Conservation (phyloP, 2,797 vertebrate species). For the Chrysocyon brachyurus region DNA sequence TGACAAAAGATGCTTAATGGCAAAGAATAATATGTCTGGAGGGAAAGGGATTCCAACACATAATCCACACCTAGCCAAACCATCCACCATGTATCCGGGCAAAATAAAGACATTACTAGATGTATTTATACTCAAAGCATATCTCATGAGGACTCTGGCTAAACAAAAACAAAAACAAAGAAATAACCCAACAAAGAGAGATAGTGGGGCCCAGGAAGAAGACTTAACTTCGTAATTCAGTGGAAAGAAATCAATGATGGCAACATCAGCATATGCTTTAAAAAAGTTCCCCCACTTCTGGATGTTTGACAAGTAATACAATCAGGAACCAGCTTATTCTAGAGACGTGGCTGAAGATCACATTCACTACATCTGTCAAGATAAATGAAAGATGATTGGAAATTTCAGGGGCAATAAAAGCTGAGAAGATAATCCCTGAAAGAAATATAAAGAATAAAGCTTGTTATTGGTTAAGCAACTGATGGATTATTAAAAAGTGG, state of each 20-base stretch:
- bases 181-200: not conserved
- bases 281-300: not conserved
- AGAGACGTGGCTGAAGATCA: not conserved
- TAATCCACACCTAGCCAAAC: not conserved
- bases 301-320: not conserved
- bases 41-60: not conserved
- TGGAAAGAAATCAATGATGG: not conserved
- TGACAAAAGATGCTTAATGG: not conserved
- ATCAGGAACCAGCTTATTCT: not conserved
- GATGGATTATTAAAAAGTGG: not conserved
- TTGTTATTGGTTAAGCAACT: not conserved
- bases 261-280: not conserved
- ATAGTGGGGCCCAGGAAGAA: not conserved
- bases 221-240: not conserved
- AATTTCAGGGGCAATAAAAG: constrained; percentile 23
- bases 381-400: not conserved
- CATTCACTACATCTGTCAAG: not conserved
- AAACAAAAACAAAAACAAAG: not conserved
- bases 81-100: not conserved
- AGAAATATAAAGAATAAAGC: not conserved
- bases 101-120: not conserved
- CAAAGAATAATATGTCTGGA: not conserved
- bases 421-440: not conserved
- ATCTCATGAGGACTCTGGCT: not conserved
- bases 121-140: not conserved